These are phyloP conservation scores for Ceratosolen solmsi DNA, from an alignment of 1,140 invertebrate species.

Conservation along the genomic window DNA sequence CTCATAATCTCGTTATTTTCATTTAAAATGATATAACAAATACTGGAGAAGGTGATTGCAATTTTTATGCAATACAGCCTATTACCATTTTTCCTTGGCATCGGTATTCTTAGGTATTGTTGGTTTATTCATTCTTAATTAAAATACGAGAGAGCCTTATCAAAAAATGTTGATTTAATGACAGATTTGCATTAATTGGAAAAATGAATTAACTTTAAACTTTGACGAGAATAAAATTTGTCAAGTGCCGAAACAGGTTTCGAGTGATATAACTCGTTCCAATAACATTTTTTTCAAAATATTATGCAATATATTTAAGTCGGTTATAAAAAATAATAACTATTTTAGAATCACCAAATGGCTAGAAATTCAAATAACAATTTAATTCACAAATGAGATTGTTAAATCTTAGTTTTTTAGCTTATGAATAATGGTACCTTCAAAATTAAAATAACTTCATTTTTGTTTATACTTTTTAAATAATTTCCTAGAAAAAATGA, in stretches of 20 bases:
- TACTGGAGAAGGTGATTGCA: background rate
- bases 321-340: background rate
- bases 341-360: no score
- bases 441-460: no score
- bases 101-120: background rate
- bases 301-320: background rate
- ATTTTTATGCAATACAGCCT: background rate
- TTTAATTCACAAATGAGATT: no score
- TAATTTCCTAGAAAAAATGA: no score
- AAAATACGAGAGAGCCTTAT: background rate
- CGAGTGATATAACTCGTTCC: background rate
- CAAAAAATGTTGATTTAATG: no score
- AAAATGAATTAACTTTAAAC: background rate
- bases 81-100: background rate
- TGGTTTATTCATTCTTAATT: background rate
- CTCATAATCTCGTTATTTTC: background rate
- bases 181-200: background rate
- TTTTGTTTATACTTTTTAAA: no score
- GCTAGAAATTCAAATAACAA: no score
- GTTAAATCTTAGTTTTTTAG: no score
- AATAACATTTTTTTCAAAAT: background rate
- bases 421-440: no score
- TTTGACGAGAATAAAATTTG: background rate
- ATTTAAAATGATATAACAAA: background rate
- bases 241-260: background rate